Conservation (phyloP, 2,888 invertebrate genomes). For the Andrena trimmerana region DNA sequence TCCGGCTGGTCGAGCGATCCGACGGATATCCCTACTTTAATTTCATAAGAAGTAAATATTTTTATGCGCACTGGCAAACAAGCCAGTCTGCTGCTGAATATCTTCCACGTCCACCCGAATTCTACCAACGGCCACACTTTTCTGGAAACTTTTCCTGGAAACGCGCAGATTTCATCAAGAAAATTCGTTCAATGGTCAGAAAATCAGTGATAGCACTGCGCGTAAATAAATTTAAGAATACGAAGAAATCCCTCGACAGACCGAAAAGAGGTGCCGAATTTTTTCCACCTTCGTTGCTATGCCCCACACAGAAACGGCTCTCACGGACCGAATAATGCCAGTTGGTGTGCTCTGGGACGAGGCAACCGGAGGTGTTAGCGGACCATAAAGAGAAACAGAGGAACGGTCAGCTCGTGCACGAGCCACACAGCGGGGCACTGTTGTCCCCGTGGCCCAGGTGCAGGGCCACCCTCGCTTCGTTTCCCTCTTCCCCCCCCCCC, state of each 20-base stretch:
- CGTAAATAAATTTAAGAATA: too few relatives aligned
- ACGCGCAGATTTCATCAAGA: neutral
- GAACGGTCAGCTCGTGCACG: conserved; percentile 66
- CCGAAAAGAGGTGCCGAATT: too few relatives aligned
- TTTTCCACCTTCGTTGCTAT: conserved; percentile 8
- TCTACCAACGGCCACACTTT: neutral
- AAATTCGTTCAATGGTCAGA: neutral
- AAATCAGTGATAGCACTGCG: too few relatives aligned
- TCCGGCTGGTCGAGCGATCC: conserved; percentile 58
- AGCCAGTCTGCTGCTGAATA: neutral
- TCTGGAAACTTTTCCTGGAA: neutral
- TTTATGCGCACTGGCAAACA: conserved; percentile 14
- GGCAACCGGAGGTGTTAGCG: conserved; percentile 56
- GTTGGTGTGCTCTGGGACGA: conserved; percentile 46
- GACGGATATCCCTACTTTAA: conserved; percentile 60
- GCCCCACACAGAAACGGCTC: neutral
- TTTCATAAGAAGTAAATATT: conserved; percentile 54
- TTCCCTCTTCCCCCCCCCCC: neutral
- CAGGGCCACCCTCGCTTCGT: conserved; percentile 62
- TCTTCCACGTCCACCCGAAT: neutral
- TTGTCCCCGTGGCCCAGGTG: conserved; percentile 68
- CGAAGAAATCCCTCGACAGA: too few relatives aligned
- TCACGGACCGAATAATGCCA: conserved; percentile 61
- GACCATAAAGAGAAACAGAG: conserved; percentile 54
- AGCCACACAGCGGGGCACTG: conserved; percentile 64